These are phyloP conservation scores for Engraulis encrasicolus DNA, from an alignment of 2,113 vertebrate species.

Conservation along the genomic window DNA sequence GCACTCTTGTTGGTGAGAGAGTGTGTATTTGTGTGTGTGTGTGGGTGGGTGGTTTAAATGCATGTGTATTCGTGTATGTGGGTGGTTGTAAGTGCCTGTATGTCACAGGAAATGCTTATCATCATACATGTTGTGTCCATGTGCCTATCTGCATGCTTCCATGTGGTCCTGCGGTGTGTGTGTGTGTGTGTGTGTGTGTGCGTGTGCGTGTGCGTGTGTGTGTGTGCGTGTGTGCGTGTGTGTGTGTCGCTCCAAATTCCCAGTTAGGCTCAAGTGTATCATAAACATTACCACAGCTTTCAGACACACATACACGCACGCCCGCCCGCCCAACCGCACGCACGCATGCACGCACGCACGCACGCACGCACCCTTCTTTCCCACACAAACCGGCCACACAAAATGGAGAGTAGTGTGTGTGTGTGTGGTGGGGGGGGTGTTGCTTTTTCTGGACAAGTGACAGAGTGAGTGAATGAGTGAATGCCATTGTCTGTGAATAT, in stretches of 20 bases:
- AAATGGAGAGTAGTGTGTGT: too few relatives aligned
- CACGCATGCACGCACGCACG: too few relatives aligned
- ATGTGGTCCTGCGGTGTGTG: too few relatives aligned
- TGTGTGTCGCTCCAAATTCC: too few relatives aligned
- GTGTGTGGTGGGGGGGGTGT: constrained; percentile 32
- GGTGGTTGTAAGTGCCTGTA: background rate
- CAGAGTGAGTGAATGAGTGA: constrained; percentile 27
- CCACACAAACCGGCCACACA: constrained; percentile 58
- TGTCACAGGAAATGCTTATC: background rate
- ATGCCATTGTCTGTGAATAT: constrained; percentile 31
- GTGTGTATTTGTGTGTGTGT: background rate
- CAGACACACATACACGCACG: too few relatives aligned
- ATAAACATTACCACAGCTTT: constrained; percentile 67
- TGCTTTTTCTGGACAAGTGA: constrained; percentile 48
- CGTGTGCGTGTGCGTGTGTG: constrained; percentile 35
- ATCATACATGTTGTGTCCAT: background rate
- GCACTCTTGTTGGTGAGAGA: background rate
- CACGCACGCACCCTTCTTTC: too few relatives aligned
- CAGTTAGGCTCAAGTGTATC: constrained; percentile 57
- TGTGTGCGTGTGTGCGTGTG: constrained; percentile 44
- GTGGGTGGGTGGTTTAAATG: background rate
- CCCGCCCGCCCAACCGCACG: too few relatives aligned
- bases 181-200: background rate
- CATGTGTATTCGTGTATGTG: background rate
- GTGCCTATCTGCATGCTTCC: too few relatives aligned